A percentile compares a stretch with the other conserved stretches of the same genome.
These are phyloP conservation scores for Liodrosophila aerea DNA, from an alignment of 2,888 invertebrate genomes.

Conservation along the genomic window DNA sequence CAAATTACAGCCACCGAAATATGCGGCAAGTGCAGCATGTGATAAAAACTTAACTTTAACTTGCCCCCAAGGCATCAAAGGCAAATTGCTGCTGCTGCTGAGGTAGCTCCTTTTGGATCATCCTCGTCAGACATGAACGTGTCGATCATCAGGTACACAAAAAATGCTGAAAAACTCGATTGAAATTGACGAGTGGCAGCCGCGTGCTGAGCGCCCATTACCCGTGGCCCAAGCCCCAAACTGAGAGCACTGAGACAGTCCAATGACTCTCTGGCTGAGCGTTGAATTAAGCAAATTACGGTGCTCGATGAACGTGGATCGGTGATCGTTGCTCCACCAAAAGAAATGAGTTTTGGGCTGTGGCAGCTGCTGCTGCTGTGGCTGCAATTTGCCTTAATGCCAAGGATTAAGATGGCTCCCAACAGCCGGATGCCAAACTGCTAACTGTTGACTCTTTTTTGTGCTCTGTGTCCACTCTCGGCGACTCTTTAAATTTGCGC, in stretches of 20 bases:
- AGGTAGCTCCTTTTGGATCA: slow-evolving; percentile 56
- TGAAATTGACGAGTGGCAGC: slow-evolving; percentile 72
- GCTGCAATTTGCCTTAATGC: slow-evolving; percentile 71
- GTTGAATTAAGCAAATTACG: slow-evolving; percentile 80
- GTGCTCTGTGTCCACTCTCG: slow-evolving; percentile 53
- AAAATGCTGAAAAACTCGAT: slow-evolving; percentile 8
- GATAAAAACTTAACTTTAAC: slow-evolving; percentile 49
- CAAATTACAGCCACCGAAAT: slow-evolving; percentile 62
- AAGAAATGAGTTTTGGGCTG: slow-evolving; percentile 23
- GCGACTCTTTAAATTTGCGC: slow-evolving; percentile 54
- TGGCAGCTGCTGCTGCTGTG: slow-evolving; percentile 41
- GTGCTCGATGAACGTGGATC: slow-evolving; percentile 48
- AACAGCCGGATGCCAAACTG: slow-evolving; percentile 49
- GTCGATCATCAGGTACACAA: slow-evolving; percentile 52
- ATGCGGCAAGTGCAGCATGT: slow-evolving; percentile 56
- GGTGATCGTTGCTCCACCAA: slow-evolving; percentile 8
- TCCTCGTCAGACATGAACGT: slow-evolving; percentile 60
- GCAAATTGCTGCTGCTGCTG: slow-evolving; percentile 56
- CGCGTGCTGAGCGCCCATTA: slow-evolving; percentile 66
- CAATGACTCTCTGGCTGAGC: slow-evolving; percentile 59
- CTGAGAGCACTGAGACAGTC: slow-evolving; percentile 20
- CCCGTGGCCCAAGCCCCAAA: slow-evolving; percentile 35
- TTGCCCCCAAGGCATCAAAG: slow-evolving; percentile 43
- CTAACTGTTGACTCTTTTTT: slow-evolving; percentile 71
- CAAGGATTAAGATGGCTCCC: slow-evolving; percentile 64